These are phyloP conservation scores for Furcifer pardalis DNA, from an alignment of 2,797 vertebrate species.

Conservation along the genomic window DNA sequence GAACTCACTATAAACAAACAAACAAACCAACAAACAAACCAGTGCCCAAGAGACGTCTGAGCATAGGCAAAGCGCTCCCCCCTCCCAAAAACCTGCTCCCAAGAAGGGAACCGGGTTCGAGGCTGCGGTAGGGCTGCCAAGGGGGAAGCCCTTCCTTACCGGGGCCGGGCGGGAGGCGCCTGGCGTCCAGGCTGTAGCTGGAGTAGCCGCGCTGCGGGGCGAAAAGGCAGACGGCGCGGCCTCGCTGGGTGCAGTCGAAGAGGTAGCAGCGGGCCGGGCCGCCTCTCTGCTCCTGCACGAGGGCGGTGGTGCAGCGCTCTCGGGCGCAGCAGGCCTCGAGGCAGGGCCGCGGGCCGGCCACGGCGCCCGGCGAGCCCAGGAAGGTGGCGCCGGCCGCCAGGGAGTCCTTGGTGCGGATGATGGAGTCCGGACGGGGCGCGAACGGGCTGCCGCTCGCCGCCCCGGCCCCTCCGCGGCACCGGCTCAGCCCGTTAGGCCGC, in stretches of 20 bases:
- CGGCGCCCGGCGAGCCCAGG: conserved; percentile 81
- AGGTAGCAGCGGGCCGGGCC: conserved; percentile 82
- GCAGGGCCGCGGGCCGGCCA: conserved; percentile 85
- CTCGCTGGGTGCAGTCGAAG: conserved; percentile 88
- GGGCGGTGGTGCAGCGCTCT: conserved; percentile 87
- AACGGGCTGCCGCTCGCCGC: conserved; percentile 77
- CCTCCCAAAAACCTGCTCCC: no score
- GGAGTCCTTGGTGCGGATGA: conserved; percentile 92
- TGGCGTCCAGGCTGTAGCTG: conserved; percentile 80
- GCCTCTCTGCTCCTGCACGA: conserved; percentile 80
- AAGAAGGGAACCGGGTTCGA: no score
- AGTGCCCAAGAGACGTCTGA: background rate
- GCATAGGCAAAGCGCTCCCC: background rate
- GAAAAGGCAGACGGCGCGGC: conserved; percentile 86
- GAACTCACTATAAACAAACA: no score
- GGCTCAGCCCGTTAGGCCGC: conserved; percentile 20
- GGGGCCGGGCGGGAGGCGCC: background rate
- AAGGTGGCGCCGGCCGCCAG: conserved; percentile 90
- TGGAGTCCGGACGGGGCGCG: conserved; percentile 80
- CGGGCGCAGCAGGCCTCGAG: conserved; percentile 90
- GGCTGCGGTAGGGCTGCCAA: no score
- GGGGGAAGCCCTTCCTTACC: background rate
- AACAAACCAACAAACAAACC: no score
- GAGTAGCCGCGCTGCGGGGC: conserved; percentile 86
- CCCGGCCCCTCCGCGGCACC: conserved; percentile 44